Base-by-base conservation (phyloP, 2,113 vertebrate species). In the Cariama cristata region DNA sequence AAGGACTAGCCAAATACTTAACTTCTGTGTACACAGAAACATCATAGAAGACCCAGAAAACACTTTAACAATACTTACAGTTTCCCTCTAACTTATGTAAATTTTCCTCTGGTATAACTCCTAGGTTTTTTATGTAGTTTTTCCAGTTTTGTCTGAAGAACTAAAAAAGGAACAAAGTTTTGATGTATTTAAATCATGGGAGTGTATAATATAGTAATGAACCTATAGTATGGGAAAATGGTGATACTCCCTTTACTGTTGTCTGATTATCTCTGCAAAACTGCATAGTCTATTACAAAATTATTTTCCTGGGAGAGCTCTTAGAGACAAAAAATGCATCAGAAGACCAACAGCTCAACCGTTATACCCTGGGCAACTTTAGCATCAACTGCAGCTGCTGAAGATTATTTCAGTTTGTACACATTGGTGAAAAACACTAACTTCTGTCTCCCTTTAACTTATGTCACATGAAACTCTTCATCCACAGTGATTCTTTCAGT, bases 41-140 rank as follows among this genome's bases (percentile, higher is more conserved):
- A 5, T n/a, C 5, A 35, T 5, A 67, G 60, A 62, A 52, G 17
- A 40, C 27, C 28, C 30, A 87, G 75, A 52, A 94, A 60, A 55
- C 12, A 32, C 27, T 17, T 58, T 9, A 22, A 12, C 28, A 66
- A 16, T 42, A 16, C 6, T 44, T 32, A 9, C 0, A 0, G 2
- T 38, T 80, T 60, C 73, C 8, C 6, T 88, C 22, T 77, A 60
- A 11, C 5, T 83, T 15, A 5, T 40, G 22, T 45, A 14, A 23
- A 4, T 80, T 40, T 69, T 35, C 4, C 6, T 60, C 26, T 3
- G 6, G 2, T 92, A 27, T 55, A 58, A 66, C 2, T 66, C 20
- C 8, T 5, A 23, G 42, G 42, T 40, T 45, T 66, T 74, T 35
- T 50, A 62, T 30, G 12, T 24, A 32, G 3, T 5, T 86, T n/a